Percentiles rank a stretch among this genome's conserved stretches.
These are phyloP conservation scores for Phoeniculus purpureus DNA, from an alignment of 2,797 vertebrate genomes.

Conservation along the genomic window DNA sequence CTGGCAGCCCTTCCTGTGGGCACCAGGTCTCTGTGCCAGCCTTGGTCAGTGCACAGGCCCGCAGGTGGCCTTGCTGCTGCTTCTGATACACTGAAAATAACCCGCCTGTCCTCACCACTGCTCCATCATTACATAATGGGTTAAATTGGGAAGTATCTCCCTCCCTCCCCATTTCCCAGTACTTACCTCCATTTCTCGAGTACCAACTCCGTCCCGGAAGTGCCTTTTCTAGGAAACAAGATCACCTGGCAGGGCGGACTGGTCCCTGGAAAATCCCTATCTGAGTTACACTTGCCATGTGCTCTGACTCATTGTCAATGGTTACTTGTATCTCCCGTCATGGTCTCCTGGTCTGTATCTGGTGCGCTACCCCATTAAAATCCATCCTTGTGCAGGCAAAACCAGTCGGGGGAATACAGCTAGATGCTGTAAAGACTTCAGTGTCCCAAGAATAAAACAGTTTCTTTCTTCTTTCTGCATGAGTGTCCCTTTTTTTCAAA, in stretches of 20 bases:
- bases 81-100: conserved; percentile 59
- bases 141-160: conserved; percentile 37
- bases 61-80: conserved; percentile 48
- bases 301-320: conserved; percentile 43
- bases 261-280: conserved; percentile 49
- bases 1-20: neutral
- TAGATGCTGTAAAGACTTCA: conserved; percentile 40
- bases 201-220: conserved; percentile 63
- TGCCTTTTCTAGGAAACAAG: conserved; percentile 71
- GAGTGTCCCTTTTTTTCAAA: conserved; percentile 42
- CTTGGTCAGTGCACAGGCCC: neutral
- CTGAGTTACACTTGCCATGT: conserved; percentile 35
- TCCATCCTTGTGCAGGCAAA: conserved; percentile 62
- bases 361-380: conserved; percentile 40
- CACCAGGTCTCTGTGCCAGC: conserved; percentile 13
- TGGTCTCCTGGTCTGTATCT: conserved; percentile 53
- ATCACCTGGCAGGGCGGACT: conserved; percentile 58
- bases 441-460: conserved; percentile 74
- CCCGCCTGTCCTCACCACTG: neutral
- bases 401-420: conserved; percentile 55
- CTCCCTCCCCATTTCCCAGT: neutral
- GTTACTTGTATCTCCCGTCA: conserved; percentile 2
- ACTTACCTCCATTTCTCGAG: neutral
- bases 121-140: neutral
- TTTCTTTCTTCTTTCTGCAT: conserved; percentile 66